Conservation (phyloP, 2,797 vertebrate species). For the Somateria mollissima region DNA sequence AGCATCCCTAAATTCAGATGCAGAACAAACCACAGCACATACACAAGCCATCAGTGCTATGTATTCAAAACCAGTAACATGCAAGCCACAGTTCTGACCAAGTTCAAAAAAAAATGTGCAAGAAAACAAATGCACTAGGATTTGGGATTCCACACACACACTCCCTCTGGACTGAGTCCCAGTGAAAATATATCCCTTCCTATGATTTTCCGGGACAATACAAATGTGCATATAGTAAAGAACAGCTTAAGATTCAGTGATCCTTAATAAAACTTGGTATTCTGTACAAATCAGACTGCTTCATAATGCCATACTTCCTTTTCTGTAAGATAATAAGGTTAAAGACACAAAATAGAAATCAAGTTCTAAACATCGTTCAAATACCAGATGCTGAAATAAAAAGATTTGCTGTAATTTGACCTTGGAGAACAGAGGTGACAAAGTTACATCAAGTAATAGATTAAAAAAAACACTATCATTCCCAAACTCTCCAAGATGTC, state of each 20-base stretch:
- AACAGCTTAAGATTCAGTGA: not conserved
- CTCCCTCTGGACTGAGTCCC: not conserved
- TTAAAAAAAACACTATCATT: not conserved
- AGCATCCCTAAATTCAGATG: not conserved
- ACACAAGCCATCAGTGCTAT: not conserved
- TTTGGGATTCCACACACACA: too few relatives aligned
- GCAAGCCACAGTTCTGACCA: not conserved
- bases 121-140: not conserved
- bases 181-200: not conserved
- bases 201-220: not conserved
- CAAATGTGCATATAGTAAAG: not conserved
- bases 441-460: not conserved
- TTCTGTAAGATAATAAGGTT: not conserved
- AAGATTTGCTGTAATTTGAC: not conserved
- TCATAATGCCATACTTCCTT: not conserved
- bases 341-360: not conserved
- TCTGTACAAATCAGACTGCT: not conserved
- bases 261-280: not conserved
- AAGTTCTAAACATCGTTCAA: not conserved
- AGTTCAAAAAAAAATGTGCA: not conserved
- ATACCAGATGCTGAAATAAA: not conserved
- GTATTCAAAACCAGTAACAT: not conserved
- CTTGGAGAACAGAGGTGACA: not conserved
- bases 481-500: not conserved
- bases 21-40: not conserved